phyloP scores from a whole-genome alignment of 2,113 vertebrate genomes.

The Siniperca knerii region DNA sequence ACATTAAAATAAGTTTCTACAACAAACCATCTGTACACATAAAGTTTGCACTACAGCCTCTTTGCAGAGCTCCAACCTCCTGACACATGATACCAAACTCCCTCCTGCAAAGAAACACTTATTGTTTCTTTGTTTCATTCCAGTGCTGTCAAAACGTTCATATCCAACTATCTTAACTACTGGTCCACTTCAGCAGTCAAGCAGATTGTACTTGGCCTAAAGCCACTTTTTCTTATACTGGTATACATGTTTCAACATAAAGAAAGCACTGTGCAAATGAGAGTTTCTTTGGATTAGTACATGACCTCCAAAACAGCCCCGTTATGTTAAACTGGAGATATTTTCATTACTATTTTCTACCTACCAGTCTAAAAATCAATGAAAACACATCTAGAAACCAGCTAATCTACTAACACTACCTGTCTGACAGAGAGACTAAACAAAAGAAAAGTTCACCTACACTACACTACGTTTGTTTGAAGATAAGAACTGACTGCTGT shows the following conservation, averaged over 20 bases:
- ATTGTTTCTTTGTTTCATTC: conserved; percentile 35
- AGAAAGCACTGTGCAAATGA: conserved; percentile 67
- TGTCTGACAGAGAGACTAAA: conserved; percentile 43
- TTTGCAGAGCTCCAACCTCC: conserved; percentile 10
- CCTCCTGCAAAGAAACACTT: background rate
- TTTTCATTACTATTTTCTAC: conserved; percentile 4
- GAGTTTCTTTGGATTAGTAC: conserved; percentile 80
- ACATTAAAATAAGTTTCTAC: conserved; percentile 29
- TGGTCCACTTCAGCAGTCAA: conserved; percentile 11
- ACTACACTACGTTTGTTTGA: conserved; percentile 38
- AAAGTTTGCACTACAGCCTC: conserved; percentile 13
- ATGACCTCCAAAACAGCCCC: conserved; percentile 49
- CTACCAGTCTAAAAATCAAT: conserved; percentile 3
- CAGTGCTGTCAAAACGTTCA: conserved; percentile 19
- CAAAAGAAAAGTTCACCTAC: conserved; percentile 30
- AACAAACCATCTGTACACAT: conserved; percentile 39
- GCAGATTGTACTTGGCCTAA: conserved; percentile 31
- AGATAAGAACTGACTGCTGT: conserved; percentile 36
- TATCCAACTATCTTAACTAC: background rate
- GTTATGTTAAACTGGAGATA: conserved; percentile 41
- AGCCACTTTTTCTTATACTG: conserved; percentile 14
- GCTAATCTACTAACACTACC: conserved; percentile 28
- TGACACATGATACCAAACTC: conserved; percentile 11
- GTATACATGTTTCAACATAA: conserved; percentile 35
- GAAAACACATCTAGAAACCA: conserved; percentile 43